Percentiles rank a stretch among this genome's conserved stretches.
phyloP scores from a whole-genome alignment of 2,113 vertebrate genomes.

The Nycticorax nycticorax region DNA sequence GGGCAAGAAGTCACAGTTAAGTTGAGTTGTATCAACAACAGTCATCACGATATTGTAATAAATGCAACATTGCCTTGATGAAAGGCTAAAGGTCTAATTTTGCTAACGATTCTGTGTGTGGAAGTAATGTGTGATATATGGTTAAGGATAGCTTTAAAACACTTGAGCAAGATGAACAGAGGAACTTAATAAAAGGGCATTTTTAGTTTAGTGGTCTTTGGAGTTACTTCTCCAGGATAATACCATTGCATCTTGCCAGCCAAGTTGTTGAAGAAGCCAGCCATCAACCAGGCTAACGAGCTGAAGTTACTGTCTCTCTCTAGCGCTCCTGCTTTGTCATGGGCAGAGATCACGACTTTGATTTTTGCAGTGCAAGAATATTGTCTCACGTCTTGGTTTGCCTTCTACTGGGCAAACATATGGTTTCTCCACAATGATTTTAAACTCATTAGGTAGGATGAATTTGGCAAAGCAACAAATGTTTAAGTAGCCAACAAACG shows the following conservation, averaged over 20 bases:
- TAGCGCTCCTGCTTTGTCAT: neutral
- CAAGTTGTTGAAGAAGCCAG: neutral
- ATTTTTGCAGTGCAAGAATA: neutral
- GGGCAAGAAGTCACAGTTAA: neutral
- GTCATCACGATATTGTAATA: neutral
- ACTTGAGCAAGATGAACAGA: neutral
- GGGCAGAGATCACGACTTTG: neutral
- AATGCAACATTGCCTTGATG: neutral
- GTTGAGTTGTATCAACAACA: neutral
- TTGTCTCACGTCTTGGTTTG: neutral
- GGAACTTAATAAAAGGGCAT: neutral
- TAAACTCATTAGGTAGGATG: neutral
- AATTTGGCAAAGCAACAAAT: conserved; percentile 4
- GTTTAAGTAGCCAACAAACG: neutral
- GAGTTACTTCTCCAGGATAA: neutral
- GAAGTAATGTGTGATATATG: neutral
- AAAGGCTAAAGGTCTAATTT: neutral
- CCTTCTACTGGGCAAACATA: neutral
- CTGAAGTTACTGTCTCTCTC: neutral
- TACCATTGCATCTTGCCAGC: neutral
- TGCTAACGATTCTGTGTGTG: neutral
- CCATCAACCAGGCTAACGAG: neutral
- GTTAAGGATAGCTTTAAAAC: neutral
- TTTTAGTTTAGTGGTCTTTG: neutral
- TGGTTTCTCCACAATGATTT: neutral